Conservation (phyloP, 2,888 invertebrate genomes). For the Cephus sareptanus region DNA sequence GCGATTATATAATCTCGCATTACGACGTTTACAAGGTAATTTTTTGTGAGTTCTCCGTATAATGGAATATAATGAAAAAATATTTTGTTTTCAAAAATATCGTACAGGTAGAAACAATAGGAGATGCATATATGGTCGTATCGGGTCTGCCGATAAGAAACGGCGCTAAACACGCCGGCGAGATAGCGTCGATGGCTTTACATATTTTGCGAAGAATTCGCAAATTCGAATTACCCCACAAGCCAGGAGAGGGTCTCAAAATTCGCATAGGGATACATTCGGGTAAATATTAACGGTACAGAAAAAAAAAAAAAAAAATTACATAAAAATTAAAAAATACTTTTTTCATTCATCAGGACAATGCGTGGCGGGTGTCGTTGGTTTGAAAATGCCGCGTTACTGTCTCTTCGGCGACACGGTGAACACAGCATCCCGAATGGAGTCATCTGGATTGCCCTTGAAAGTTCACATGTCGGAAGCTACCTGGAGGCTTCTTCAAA, state of each 20-base stretch:
- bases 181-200: conserved; percentile 82
- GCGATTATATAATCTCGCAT: conserved; percentile 87
- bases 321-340: background rate
- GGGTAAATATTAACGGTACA: conserved; percentile 57
- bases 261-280: conserved; percentile 80
- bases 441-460: conserved; percentile 80
- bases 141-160: conserved; percentile 82
- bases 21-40: conserved; percentile 87
- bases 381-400: conserved; percentile 85
- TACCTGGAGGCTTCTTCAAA: conserved; percentile 75
- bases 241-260: conserved; percentile 75
- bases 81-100: conserved; percentile 10
- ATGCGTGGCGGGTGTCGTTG: conserved; percentile 86
- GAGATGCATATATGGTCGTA: conserved; percentile 84
- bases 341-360: conserved; percentile 68
- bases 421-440: conserved; percentile 85
- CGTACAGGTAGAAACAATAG: conserved; percentile 80
- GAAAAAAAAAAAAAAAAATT: background rate
- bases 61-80: conserved; percentile 2
- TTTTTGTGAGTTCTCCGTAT: background rate
- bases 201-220: conserved; percentile 79
- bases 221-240: conserved; percentile 76
- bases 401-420: conserved; percentile 88
- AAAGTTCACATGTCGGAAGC: conserved; percentile 81
- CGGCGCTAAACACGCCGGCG: conserved; percentile 80